Base-by-base conservation (phyloP, 2,888 invertebrate species). In the Anticlea derivata region DNA sequence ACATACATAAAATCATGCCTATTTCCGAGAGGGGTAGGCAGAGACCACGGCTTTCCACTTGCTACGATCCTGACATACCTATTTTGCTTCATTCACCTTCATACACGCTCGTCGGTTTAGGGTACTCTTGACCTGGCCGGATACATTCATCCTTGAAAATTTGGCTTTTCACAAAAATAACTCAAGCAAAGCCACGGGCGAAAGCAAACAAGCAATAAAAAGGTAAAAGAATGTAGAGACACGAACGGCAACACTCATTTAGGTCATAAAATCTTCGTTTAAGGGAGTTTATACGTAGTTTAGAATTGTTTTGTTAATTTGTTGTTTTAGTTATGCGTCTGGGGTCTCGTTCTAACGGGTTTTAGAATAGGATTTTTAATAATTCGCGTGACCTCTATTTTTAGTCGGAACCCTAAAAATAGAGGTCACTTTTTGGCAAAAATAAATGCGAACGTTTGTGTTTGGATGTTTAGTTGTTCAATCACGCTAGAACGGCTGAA, bases 371-470 rank as follows among this genome's bases (percentile, higher is more conserved):
- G 2, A 10, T 13, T 30, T 5, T 30, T 2, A 12, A 12, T 30
- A 13, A 12, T 33, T 20, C 6, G 17, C 5, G 1, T 17, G 3
- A 1, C 11, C 11, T 3, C 30, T 10, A 10, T 27, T 11, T 10
- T 8, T 12, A 24, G 17, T 17, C 17, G 2, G 17, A 3, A 17
- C 17, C 17, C 17, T 3, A 17, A 17, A n/a, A n/a, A n/a, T n/a
- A n/a, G 17, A 17, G 4, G 2, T 4, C 17, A 4, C 17, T 2
- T 4, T 2, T 17, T 3, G 4, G 2, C 4, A 17, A 17, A 2
- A 17, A 2, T 2, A 10, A 49, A 41, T 27, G 65, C 80, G 73
- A 66, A 86, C 86, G 86, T 75, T 72, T 86, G 27, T 79, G 78
- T 64, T 75, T 83, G 2, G 74, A 81, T 60, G 50, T 71, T 68